phyloP scores from a whole-genome alignment of 2,888 invertebrate genomes.

The Drosophila affinis region DNA sequence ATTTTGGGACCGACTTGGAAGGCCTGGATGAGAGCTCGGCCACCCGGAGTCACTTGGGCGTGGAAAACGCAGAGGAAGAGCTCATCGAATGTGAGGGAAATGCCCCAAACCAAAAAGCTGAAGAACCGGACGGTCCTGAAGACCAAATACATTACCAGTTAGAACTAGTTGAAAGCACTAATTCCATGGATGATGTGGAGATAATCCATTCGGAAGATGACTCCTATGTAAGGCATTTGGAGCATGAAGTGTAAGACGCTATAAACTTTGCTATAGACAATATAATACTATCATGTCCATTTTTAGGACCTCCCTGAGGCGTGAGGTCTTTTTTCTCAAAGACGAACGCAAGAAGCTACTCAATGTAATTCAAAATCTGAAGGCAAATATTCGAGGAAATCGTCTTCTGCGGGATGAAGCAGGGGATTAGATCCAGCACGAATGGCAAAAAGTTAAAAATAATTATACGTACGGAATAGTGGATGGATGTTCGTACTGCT shows the following conservation, averaged over 20 bases:
- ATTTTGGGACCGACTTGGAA: constrained; percentile 29
- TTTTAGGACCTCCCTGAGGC: constrained; percentile 42
- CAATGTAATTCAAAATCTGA: constrained; percentile 40
- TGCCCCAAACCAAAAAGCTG: not conserved
- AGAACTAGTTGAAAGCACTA: constrained; percentile 37
- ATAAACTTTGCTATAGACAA: not conserved
- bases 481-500: no score
- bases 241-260: constrained; percentile 51
- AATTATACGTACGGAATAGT: no score
- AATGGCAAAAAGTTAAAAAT: no score
- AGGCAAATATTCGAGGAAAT: constrained; percentile 11
- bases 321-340: constrained; percentile 45
- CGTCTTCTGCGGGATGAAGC: not conserved
- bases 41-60: not conserved
- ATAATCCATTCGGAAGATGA: constrained; percentile 33
- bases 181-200: constrained; percentile 40
- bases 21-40: constrained; percentile 4
- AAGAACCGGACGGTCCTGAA: not conserved
- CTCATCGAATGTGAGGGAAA: no score
- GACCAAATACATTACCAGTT: constrained; percentile 16
- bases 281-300: not conserved
- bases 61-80: no score
- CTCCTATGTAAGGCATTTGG: constrained; percentile 49
- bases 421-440: not conserved
- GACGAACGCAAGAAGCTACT: constrained; percentile 49